Evolutionary conservation across 2,113 vertebrate genomes (phyloP).

Genomic region (Poeciliopsis turrubarensis): DNA sequence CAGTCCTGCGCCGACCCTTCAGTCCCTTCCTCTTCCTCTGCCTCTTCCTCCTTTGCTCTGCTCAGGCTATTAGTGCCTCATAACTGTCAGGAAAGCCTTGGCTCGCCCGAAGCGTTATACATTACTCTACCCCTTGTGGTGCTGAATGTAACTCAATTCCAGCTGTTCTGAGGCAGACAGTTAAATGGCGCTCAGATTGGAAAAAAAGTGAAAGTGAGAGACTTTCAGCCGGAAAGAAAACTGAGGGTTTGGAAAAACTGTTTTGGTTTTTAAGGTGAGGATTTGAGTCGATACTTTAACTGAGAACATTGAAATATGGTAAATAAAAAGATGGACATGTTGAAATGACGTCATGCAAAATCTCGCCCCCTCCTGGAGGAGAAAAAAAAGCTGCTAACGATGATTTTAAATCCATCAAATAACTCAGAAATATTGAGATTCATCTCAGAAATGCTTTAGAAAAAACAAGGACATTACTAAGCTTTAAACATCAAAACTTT

Average conservation of each 20-base stretch:
- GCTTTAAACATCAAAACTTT: too few species aligned
- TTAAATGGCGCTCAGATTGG: constrained; percentile 24
- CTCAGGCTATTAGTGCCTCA: constrained; percentile 48
- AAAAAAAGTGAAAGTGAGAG: not conserved
- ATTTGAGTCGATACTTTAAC: too few species aligned
- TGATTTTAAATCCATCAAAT: too few species aligned
- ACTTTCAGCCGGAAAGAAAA: not conserved
- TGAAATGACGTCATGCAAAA: too few species aligned
- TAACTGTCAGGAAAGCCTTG: constrained; percentile 64
- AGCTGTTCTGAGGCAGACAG: constrained; percentile 43
- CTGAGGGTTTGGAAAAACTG: not conserved
- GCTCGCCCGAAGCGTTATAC: constrained; percentile 51
- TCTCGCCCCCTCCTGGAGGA: too few species aligned
- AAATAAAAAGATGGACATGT: too few species aligned
- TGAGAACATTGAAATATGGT: too few species aligned
- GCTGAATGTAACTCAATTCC: constrained; percentile 47
- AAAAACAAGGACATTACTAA: too few species aligned
- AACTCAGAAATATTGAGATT: too few species aligned
- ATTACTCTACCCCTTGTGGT: constrained; percentile 43
- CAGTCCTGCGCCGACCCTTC: constrained; percentile 21
- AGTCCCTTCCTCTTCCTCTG: constrained; percentile 22
- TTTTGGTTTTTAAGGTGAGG: not conserved
- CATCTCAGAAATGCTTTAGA: too few species aligned
- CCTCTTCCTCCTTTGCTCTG: constrained; percentile 55
- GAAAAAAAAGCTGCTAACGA: too few species aligned